phyloP scores from a whole-genome alignment of 1,140 invertebrate species.

The Melipona quadrifasciata region DNA sequence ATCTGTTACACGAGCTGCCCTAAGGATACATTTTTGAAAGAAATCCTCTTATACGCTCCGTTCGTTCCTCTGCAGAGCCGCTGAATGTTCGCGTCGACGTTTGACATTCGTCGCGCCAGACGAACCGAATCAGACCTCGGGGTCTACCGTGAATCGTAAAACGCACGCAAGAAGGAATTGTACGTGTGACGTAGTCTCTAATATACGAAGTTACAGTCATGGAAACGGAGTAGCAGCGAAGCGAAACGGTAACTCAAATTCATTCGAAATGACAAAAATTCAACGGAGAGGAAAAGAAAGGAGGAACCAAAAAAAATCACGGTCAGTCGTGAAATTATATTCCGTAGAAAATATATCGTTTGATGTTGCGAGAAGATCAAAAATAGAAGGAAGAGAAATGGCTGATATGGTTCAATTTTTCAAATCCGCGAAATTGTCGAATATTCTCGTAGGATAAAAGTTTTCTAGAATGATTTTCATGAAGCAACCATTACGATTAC shows the following conservation, averaged over 20 bases:
- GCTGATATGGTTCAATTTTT: not conserved
- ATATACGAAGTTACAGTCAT: not conserved
- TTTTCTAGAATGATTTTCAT: not conserved
- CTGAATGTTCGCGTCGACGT: constrained; percentile 46
- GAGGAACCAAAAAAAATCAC: not conserved
- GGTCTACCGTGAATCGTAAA: constrained; percentile 54
- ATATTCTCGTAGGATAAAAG: not conserved
- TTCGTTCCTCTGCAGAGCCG: constrained; percentile 15
- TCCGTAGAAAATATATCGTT: constrained; percentile 23
- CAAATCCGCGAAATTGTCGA: not conserved
- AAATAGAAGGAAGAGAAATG: not conserved
- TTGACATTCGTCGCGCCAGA: constrained; percentile 60
- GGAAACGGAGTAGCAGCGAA: not conserved
- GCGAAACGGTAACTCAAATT: constrained; percentile 33
- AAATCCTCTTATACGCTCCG: constrained; percentile 55
- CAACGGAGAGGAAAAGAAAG: not conserved
- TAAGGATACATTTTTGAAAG: constrained; percentile 59
- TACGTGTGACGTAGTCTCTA: constrained; percentile 13
- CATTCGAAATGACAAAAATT: not conserved
- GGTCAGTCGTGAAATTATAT: constrained; percentile 11
- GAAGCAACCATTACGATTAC: not conserved
- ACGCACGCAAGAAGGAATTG: constrained; percentile 37
- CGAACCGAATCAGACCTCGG: constrained; percentile 55
- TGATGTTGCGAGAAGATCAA: not conserved
- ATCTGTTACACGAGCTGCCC: constrained; percentile 48